phyloP scores from a whole-genome alignment of 2,888 invertebrate species.

The Pelosia muscerda region DNA sequence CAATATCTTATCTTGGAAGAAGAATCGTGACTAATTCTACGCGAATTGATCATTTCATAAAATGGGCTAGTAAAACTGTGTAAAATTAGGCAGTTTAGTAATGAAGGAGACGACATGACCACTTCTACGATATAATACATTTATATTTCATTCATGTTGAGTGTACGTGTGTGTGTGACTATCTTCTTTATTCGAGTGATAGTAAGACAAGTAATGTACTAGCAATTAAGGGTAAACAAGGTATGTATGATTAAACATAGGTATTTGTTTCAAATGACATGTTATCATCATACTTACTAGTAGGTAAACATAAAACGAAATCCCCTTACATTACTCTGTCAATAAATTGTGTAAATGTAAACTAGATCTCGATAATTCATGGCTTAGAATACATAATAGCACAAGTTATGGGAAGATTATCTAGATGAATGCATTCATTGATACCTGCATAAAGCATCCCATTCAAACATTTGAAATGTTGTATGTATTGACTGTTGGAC shows the following conservation, averaged over 20 bases:
- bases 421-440: neutral
- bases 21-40: no score
- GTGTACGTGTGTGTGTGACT: no score
- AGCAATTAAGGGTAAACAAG: neutral
- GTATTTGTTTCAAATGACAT: no score
- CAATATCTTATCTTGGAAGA: no score
- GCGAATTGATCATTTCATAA: no score
- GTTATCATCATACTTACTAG: no score
- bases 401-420: neutral
- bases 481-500: neutral
- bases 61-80: no score
- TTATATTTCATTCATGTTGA: no score
- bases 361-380: neutral
- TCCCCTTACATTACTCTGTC: neutral
- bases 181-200: neutral
- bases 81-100: no score
- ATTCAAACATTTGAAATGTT: neutral
- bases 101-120: no score
- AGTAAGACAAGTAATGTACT: no score
- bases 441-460: neutral
- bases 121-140: no score
- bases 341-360: neutral
- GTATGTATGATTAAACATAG: neutral
- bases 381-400: neutral
- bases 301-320: neutral